Evolutionary conservation across 1,140 invertebrate species (phyloP).

Genomic region (Andricus grossulariae): DNA sequence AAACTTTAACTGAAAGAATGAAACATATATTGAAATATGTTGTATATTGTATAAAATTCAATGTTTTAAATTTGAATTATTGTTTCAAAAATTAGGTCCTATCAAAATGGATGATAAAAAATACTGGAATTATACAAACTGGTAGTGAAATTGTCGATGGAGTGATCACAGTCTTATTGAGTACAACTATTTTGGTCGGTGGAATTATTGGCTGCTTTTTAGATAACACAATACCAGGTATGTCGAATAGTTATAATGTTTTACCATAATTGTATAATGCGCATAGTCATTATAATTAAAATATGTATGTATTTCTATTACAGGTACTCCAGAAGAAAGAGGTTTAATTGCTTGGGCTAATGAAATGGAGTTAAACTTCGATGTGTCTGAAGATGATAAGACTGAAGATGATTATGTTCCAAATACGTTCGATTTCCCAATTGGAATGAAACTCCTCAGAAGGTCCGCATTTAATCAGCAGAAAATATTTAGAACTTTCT

Average conservation of each 20-base stretch:
- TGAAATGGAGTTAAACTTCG: constrained; percentile 80
- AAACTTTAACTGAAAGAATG: neutral
- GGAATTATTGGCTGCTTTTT: constrained; percentile 87
- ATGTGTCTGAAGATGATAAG: constrained; percentile 69
- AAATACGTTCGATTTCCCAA: constrained; percentile 85
- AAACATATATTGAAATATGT: too few relatives aligned
- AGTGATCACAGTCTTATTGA: constrained; percentile 86
- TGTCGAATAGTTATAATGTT: constrained; percentile 20
- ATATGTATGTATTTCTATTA: constrained; percentile 6
- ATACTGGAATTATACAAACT: constrained; percentile 82
- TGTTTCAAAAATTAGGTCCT: constrained; percentile 75
- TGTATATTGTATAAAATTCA: too few relatives aligned
- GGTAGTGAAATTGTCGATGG: constrained; percentile 84
- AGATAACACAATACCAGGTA: constrained; percentile 92
- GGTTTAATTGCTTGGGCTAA: constrained; percentile 83
- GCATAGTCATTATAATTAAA: neutral
- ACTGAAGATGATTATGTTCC: constrained; percentile 57
- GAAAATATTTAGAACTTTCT: too few relatives aligned
- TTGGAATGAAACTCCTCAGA: constrained; percentile 80
- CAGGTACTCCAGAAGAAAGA: constrained; percentile 83
- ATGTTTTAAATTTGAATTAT: constrained; percentile 10
- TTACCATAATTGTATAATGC: constrained; percentile 30
- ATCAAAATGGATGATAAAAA: constrained; percentile 84
- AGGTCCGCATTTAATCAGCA: constrained; percentile 65
- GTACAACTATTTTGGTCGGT: constrained; percentile 90